Evolutionary conservation across 2,113 vertebrate genomes (phyloP).

Genomic region (Myrmophylax atrothorax): DNA sequence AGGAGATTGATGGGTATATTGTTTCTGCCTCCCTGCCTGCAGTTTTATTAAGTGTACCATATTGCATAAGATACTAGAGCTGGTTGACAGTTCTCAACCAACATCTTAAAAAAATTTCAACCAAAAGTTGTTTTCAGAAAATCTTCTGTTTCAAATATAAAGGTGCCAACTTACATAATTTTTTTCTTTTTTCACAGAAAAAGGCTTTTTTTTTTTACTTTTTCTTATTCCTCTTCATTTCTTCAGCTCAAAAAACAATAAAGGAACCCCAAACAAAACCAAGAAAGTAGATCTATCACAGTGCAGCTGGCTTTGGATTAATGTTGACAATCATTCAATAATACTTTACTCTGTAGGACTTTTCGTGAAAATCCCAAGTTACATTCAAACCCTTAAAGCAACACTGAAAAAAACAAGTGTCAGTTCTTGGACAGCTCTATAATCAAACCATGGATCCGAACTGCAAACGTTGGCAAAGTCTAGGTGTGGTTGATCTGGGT

Average conservation of each 20-base stretch:
- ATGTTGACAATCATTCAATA: background rate
- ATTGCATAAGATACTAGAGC: constrained; percentile 12
- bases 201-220: background rate
- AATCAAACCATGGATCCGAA: background rate
- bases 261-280: background rate
- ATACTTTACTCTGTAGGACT: background rate
- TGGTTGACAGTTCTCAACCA: background rate
- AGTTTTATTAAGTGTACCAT: constrained; percentile 18
- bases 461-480: background rate
- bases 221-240: background rate
- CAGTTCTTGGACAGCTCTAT: background rate
- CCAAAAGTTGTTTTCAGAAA: constrained; percentile 10
- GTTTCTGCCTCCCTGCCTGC: background rate
- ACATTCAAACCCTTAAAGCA: background rate
- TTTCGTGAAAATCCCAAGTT: background rate
- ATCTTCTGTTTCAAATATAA: background rate
- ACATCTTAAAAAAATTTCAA: background rate
- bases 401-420: background rate
- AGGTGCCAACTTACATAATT: background rate
- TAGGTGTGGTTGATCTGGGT: background rate
- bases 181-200: background rate
- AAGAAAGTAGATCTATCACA: background rate
- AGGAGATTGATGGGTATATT: background rate
- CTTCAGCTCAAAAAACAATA: background rate
- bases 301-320: background rate